A percentile compares a stretch with the other conserved stretches of the same genome.
Evolutionary conservation across 2,113 vertebrate genomes (phyloP).

Genomic region (Rutilus rutilus): DNA sequence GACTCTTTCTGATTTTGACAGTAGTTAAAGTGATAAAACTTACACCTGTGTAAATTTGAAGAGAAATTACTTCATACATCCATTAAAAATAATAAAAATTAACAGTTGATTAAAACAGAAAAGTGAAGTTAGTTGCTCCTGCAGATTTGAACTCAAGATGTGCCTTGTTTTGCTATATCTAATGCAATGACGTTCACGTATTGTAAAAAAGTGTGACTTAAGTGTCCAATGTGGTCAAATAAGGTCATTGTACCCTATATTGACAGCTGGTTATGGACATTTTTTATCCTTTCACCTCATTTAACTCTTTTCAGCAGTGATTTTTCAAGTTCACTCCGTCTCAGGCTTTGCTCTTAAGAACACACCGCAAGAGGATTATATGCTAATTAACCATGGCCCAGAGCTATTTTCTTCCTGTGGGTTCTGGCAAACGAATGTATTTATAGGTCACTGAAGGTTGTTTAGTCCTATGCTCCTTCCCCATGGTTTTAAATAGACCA

Average conservation of each 20-base stretch:
- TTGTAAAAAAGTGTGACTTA: not conserved
- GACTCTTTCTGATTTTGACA: not conserved
- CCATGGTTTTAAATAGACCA: not conserved
- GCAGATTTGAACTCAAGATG: not conserved
- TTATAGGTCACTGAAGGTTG: conserved; percentile 47
- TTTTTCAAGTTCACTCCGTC: conserved; percentile 12
- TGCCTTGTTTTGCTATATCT: not conserved
- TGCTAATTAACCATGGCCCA: conserved; percentile 44
- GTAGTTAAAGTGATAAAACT: not conserved
- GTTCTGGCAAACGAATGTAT: conserved; percentile 13
- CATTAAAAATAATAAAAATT: not conserved
- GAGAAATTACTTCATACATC: not conserved
- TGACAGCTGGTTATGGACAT: not conserved
- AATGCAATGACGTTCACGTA: not conserved
- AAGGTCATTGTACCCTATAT: too few species aligned
- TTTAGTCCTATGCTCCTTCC: not conserved
- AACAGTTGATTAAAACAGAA: not conserved
- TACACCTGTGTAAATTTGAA: not conserved
- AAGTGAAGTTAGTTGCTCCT: not conserved
- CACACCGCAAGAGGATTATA: conserved; percentile 46
- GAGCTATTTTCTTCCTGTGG: conserved; percentile 44
- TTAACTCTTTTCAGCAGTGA: conserved; percentile 16
- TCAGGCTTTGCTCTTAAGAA: conserved; percentile 45
- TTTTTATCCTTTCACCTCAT: not conserved
- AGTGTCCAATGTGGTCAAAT: not conserved